phyloP scores from a whole-genome alignment of 2,888 invertebrate genomes.

The Villa cingulata region DNA sequence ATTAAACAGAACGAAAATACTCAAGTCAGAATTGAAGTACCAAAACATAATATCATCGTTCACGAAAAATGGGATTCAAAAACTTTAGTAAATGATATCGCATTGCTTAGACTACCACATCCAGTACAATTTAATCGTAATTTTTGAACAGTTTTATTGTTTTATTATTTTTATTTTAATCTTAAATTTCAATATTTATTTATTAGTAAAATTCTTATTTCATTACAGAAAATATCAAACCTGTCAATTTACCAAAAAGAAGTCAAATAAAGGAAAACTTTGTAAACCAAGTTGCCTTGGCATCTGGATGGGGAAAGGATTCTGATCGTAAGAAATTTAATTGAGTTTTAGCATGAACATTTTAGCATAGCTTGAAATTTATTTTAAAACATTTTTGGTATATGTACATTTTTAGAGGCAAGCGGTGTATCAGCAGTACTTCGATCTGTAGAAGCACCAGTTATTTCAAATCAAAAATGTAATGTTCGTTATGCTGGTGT shows the following conservation, averaged over 20 bases:
- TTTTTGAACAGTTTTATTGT: no score
- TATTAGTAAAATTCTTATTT: not conserved
- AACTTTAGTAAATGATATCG: constrained; percentile 13
- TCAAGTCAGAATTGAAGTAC: constrained; percentile 15
- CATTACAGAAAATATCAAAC: constrained; percentile 30
- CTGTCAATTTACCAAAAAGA: constrained; percentile 22
- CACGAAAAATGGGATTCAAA: constrained; percentile 29
- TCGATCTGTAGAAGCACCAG: constrained; percentile 19
- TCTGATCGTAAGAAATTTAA: constrained; percentile 16
- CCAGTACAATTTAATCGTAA: constrained; percentile 7
- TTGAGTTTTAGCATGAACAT: no score
- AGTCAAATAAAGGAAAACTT: constrained; percentile 16
- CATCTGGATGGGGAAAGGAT: constrained; percentile 27
- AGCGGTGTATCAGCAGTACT: constrained; percentile 18
- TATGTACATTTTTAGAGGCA: no score
- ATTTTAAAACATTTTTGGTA: no score
- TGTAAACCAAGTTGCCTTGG: constrained; percentile 17
- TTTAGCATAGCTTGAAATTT: no score
- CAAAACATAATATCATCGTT: constrained; percentile 20
- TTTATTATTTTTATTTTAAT: no score
- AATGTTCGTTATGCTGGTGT: constrained; percentile 18
- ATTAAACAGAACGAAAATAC: constrained; percentile 1
- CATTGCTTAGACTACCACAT: constrained; percentile 6
- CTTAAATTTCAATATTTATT: not conserved
- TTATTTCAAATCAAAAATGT: constrained; percentile 22